phyloP scores from a whole-genome alignment of 1,140 invertebrate species.

The Calycopis cecrops region DNA sequence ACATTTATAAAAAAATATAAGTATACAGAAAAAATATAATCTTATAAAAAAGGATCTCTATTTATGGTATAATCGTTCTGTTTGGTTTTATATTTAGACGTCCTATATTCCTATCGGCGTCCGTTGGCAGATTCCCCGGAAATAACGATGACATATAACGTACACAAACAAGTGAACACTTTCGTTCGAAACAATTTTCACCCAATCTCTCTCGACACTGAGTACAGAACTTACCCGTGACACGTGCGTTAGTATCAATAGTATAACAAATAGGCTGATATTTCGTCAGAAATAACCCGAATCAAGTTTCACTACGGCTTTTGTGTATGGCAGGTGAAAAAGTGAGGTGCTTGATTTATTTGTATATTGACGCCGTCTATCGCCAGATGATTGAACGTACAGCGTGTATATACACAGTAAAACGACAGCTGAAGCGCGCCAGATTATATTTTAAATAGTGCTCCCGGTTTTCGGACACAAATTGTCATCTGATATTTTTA shows the following conservation, averaged over 20 bases:
- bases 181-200: conserved; percentile 53
- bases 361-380: conserved; percentile 65
- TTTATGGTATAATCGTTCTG: no score
- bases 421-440: conserved; percentile 60
- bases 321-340: conserved; percentile 75
- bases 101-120: no score
- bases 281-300: conserved; percentile 73
- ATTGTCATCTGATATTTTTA: no score
- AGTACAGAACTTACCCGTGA: conserved; percentile 63
- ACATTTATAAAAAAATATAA: no score
- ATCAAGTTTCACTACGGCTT: conserved; percentile 72
- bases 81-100: no score
- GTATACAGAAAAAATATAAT: no score
- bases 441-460: conserved; percentile 8
- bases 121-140: no score
- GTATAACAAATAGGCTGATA: conserved; percentile 74
- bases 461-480: no score
- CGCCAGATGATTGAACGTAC: conserved; percentile 64
- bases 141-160: no score
- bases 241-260: conserved; percentile 69
- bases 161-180: no score
- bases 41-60: no score
- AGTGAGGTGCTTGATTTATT: conserved; percentile 72
- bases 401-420: conserved; percentile 69
- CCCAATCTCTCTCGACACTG: conserved; percentile 67